Base-by-base conservation (phyloP, 2,888 invertebrate genomes). In the Apamea sordens region DNA sequence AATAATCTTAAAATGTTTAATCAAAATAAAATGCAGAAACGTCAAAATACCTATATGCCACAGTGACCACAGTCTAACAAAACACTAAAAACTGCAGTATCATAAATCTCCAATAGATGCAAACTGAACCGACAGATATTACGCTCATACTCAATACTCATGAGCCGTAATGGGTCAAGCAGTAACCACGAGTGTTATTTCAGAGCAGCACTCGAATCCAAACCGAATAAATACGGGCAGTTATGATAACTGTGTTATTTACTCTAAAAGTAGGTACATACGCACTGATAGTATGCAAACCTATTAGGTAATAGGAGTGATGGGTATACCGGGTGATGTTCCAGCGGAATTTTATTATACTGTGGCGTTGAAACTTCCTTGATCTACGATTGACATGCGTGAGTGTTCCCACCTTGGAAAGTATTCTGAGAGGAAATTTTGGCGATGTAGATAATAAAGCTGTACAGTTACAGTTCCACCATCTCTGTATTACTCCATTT, bases 201-300 rank as follows among this genome's bases (percentile, higher is more conserved):
- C 70, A 69, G 74, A 72, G 63, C 80, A 70, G 61, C 74, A 77
- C 84, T 84, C 72, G 84, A 84, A 73, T 36, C 36, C 71, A 36
- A 59, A 28, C 72, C 47, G 73, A 73, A 84, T 70, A 73, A 80
- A 85, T 61, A 77, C 71, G 3, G 11, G 63, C 63, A 69, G 82
- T 77, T 84, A 24, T 72, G 86, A 77, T 84, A 84, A 82, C 84
- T 82, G 86, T 74, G 71, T 36, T 85, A 59, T 84, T 75, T 83
- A 72, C 80, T 83, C n/a, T 18, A 32, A 61, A 47, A 80, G 28
- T n/a, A n/a, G n/a, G n/a, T 44, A n/a, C 47, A 32, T 50, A 63
- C 15, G 18, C 21, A 53, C 28, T 70, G 78, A 73, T 82, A 65
- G 63, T 79, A 44, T 24, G 69, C 64, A 61, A 61, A 61, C 65